Base-by-base conservation (phyloP, 2,888 invertebrate species). In the Leptinotarsa haldemani region DNA sequence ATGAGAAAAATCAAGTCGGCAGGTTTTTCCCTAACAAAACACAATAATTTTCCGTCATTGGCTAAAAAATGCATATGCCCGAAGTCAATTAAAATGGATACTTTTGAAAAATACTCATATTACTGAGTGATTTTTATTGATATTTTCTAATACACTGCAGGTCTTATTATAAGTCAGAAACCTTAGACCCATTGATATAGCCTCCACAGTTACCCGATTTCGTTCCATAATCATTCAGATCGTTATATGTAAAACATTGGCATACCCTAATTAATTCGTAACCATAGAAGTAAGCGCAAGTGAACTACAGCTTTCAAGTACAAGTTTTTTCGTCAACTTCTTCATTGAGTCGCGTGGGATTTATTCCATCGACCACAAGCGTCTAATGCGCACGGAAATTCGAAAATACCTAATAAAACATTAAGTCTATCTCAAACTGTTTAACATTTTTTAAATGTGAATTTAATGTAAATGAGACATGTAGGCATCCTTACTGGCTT, bases 361-460 rank as follows among this genome's bases (percentile, higher is more conserved):
- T 61, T 61, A 15, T 40, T 61, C 7, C 61, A 16, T 56, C 56
- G 56, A 65, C 65, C 66, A 4, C 50, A 15, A 50, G 52, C 47
- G 56, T n/a, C 56, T 53, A 20, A 53, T 52, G 30, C 53, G 18
- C 53, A 18, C 53, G 30, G 40, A 53, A 53, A 67, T 53, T 65
- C 22, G 56, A 22, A 67, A 50, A 20, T 66, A 52, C 66, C 52
- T 20, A 66, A 22, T 66, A 53, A 67, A 18, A 67, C 67, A 67
- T 52, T 18, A 30, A 64, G 70, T 48, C 65, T 50, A 50, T 47
- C 22, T 18, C 15, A 22, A 20, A 71, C 69, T 74, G 70, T 76
- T 76, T 67, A 74, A 66, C 71, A 76, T 76, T 66, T 74, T 76
- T 70, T 75, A 71, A 78, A 78, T 78, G 78, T 78, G 76, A 74